Conservation (phyloP, 2,113 vertebrate species). For the Scophthalmus maximus region DNA sequence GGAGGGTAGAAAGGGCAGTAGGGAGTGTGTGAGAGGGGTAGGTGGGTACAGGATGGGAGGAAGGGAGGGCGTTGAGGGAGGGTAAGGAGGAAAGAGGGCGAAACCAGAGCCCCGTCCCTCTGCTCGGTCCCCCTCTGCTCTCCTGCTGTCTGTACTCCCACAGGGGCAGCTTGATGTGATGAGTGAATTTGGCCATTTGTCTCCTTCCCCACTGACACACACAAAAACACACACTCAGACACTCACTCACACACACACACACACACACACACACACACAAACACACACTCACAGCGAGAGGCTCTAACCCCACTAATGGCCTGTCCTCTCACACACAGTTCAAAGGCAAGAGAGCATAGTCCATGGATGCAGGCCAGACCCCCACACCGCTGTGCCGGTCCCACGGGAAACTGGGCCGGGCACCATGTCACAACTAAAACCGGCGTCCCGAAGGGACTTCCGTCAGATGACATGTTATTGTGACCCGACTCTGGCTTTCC, state of each 20-base stretch:
- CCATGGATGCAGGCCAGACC: conserved; percentile 60
- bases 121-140: conserved; percentile 29
- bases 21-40: conserved; percentile 33
- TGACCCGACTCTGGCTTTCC: conserved; percentile 14
- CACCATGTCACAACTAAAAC: conserved; percentile 63
- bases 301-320: conserved; percentile 72
- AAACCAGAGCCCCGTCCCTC: conserved; percentile 60
- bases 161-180: conserved; percentile 74
- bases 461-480: conserved; percentile 44
- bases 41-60: conserved; percentile 26
- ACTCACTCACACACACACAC: conserved; percentile 6
- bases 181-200: conserved; percentile 84
- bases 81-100: conserved; percentile 26
- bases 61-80: not conserved
- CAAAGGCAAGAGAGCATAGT: conserved; percentile 61
- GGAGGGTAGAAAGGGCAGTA: conserved; percentile 7
- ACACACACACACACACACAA: conserved; percentile 41
- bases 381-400: conserved; percentile 44
- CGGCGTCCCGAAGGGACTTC: conserved; percentile 31
- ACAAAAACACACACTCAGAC: conserved; percentile 40
- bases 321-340: conserved; percentile 61
- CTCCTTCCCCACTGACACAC: conserved; percentile 57
- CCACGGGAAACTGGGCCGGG: conserved; percentile 43
- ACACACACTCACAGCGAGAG: conserved; percentile 40
- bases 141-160: conserved; percentile 63